A percentile compares a stretch with the other conserved stretches of the same genome.
These are phyloP conservation scores for Entelurus aequoreus DNA, from an alignment of 2,113 vertebrate genomes.

Conservation along the genomic window DNA sequence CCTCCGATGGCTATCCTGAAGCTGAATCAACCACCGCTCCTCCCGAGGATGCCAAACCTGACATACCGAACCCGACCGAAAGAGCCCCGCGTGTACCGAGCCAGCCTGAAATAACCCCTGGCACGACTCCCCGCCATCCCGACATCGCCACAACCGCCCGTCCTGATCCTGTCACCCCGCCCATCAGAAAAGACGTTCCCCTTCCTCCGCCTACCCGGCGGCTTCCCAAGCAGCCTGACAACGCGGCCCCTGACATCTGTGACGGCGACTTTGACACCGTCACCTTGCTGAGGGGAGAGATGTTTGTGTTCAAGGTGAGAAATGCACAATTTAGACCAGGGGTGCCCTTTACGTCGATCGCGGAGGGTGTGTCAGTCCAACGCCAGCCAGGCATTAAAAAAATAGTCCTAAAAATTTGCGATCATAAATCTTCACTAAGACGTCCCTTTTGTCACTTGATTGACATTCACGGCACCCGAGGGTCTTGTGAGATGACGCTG, in stretches of 20 bases:
- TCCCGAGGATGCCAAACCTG: conserved; percentile 41
- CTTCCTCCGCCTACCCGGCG: conserved; percentile 48
- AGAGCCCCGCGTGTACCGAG: conserved; percentile 59
- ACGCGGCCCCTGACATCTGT: conserved; percentile 66
- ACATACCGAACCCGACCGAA: conserved; percentile 48
- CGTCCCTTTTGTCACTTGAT: too few species aligned
- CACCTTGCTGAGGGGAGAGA: conserved; percentile 71
- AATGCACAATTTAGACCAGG: too few species aligned
- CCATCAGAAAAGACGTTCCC: conserved; percentile 23
- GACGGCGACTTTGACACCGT: conserved; percentile 71
- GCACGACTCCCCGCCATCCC: conserved; percentile 27
- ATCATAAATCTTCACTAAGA: too few species aligned
- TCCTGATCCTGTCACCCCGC: conserved; percentile 38
- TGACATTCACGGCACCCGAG: too few species aligned
- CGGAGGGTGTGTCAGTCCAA: too few species aligned
- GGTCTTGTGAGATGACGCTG: too few species aligned
- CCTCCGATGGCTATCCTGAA: conserved; percentile 7
- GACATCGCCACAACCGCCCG: conserved; percentile 32
- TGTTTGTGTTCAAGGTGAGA: conserved; percentile 77
- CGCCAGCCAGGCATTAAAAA: too few species aligned
- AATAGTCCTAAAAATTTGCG: too few species aligned
- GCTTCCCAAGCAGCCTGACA: conserved; percentile 73
- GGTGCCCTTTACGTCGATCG: too few species aligned
- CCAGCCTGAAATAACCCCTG: conserved; percentile 68
- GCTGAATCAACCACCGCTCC: conserved; percentile 18